Conservation (phyloP, 2,113 vertebrate species). For the Columbina picui region DNA sequence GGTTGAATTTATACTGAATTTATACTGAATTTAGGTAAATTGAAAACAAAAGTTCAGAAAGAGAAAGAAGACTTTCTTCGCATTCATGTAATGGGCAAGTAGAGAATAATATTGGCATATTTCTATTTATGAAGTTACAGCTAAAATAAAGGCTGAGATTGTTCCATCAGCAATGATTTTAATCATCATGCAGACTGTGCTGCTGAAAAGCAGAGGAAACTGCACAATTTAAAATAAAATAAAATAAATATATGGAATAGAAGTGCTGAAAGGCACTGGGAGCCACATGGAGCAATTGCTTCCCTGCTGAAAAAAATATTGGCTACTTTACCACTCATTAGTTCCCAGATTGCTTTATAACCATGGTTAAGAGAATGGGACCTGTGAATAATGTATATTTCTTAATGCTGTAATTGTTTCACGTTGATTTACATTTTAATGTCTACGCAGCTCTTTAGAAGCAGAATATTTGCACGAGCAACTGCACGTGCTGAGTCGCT, state of each 20-base stretch:
- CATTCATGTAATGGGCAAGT: background rate
- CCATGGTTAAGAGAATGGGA: background rate
- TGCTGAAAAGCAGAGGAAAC: background rate
- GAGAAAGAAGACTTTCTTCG: background rate
- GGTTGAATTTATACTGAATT: background rate
- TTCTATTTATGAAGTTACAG: slow-evolving; percentile 2
- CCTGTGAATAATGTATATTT: background rate
- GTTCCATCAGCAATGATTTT: background rate
- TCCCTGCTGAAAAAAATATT: slow-evolving; percentile 22
- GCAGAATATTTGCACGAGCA: background rate
- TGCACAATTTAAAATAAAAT: background rate
- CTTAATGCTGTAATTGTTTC: background rate
- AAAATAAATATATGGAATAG: background rate
- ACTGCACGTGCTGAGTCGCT: background rate
- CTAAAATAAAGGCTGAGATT: background rate
- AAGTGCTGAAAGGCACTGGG: background rate
- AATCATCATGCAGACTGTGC: background rate
- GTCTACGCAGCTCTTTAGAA: background rate
- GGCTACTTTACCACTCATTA: background rate
- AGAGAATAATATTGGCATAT: background rate
- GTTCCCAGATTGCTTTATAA: slow-evolving; percentile 16
- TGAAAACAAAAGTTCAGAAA: background rate
- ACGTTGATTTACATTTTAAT: slow-evolving; percentile 1
- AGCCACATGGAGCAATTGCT: background rate
- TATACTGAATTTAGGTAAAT: background rate